Conservation (phyloP, 2,888 invertebrate species). For the Luperina nickerlii region DNA sequence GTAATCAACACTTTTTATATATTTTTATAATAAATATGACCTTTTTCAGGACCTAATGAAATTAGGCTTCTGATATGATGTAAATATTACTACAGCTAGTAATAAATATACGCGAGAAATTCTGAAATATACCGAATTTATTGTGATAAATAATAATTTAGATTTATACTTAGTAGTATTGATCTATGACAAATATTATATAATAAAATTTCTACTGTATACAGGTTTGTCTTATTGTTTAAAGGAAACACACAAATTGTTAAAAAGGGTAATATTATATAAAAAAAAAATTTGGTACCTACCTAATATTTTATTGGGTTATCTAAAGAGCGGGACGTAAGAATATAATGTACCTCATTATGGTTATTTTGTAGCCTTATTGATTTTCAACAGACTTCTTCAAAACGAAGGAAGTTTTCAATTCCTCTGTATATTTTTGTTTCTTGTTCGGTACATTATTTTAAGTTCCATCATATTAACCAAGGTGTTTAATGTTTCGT, state of each 20-base stretch:
- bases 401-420: background rate
- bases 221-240: constrained; percentile 50
- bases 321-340: background rate
- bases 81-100: constrained; percentile 36
- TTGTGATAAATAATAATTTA: constrained; percentile 64
- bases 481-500: background rate
- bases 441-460: no score
- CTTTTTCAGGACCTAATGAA: background rate
- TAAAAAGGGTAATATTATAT: no score
- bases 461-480: background rate
- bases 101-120: constrained; percentile 47
- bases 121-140: constrained; percentile 67
- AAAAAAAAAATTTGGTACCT: no score
- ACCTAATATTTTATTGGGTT: background rate
- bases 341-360: background rate
- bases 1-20: background rate
- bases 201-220: constrained; percentile 71
- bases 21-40: background rate
- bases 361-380: background rate
- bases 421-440: background rate
- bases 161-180: constrained; percentile 50
- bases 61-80: constrained; percentile 3
- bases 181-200: constrained; percentile 57
- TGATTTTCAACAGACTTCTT: background rate
- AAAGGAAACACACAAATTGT: background rate